Percentiles rank a stretch among this genome's conserved stretches.
These are phyloP conservation scores for Sander vitreus DNA, from an alignment of 2,113 vertebrate genomes.

Conservation along the genomic window DNA sequence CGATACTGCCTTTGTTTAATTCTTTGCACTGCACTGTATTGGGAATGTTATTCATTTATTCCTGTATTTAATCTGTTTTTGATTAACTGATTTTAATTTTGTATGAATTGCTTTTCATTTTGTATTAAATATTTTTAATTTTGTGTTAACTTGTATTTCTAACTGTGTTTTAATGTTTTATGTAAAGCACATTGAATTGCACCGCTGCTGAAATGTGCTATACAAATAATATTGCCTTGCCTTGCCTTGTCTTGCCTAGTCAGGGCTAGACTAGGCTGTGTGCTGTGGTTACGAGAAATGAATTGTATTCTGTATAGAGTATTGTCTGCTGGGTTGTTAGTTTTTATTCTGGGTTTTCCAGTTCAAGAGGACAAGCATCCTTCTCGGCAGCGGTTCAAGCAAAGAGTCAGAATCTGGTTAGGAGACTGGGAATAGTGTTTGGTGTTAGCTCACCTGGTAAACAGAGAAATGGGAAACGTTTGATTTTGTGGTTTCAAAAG, in stretches of 20 bases:
- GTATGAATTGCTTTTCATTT: no score
- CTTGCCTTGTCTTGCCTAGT: not conserved
- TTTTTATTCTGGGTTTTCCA: not conserved
- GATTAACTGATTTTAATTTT: no score
- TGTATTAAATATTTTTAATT: no score
- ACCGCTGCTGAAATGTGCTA: no score
- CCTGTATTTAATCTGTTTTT: no score
- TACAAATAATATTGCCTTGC: no score
- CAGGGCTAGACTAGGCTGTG: not conserved
- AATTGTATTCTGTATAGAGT: not conserved
- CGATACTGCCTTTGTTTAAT: no score
- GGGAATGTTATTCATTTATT: no score
- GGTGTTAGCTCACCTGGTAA: conserved; percentile 3
- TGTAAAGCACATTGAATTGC: no score
- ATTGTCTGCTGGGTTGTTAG: not conserved
- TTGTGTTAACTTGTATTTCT: no score
- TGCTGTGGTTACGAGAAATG: not conserved
- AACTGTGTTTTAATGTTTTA: no score
- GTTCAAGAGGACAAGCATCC: not conserved
- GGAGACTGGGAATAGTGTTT: not conserved
- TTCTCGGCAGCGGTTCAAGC: not conserved
- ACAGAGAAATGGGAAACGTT: not conserved
- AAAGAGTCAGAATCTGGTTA: not conserved
- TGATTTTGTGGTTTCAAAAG: not conserved
- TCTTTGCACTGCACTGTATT: no score